These are phyloP conservation scores for Trigoniulus corallinus DNA, from an alignment of 1,140 invertebrate genomes.

Conservation along the genomic window DNA sequence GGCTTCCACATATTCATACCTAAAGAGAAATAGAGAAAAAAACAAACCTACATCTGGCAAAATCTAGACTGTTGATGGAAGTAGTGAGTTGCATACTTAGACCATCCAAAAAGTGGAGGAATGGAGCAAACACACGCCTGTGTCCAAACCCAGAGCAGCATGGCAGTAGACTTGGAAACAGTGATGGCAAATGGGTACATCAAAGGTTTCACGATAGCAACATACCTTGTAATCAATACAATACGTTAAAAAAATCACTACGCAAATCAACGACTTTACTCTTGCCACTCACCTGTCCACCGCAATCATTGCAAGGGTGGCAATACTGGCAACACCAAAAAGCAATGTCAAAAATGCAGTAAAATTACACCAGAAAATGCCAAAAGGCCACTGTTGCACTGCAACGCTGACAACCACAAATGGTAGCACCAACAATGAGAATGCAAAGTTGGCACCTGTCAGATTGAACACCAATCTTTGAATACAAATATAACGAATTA, in stretches of 20 bases:
- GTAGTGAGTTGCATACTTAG: slow-evolving; percentile 8
- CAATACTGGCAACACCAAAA: slow-evolving; percentile 7
- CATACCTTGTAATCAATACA: too few species aligned
- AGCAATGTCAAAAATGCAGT: slow-evolving; percentile 9
- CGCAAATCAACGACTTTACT: not conserved
- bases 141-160: slow-evolving; percentile 10
- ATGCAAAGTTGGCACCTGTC: slow-evolving; percentile 11
- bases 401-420: slow-evolving; percentile 8
- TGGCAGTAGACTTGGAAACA: slow-evolving; percentile 1
- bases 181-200: slow-evolving; percentile 12
- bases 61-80: not conserved
- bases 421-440: slow-evolving; percentile 10
- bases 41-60: not conserved
- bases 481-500: not conserved
- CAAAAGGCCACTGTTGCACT: slow-evolving; percentile 10
- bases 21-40: not conserved
- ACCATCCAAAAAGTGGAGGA: slow-evolving; percentile 12
- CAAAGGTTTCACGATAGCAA: slow-evolving; percentile 13
- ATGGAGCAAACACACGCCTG: slow-evolving; percentile 10
- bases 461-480: slow-evolving; percentile 13
- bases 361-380: slow-evolving; percentile 11
- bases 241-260: too few species aligned
- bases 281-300: slow-evolving; percentile 11
- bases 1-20: slow-evolving; percentile 9
- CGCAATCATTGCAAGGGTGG: slow-evolving; percentile 11